phyloP scores from a whole-genome alignment of 2,888 invertebrate species.

The Xylota segnis region DNA sequence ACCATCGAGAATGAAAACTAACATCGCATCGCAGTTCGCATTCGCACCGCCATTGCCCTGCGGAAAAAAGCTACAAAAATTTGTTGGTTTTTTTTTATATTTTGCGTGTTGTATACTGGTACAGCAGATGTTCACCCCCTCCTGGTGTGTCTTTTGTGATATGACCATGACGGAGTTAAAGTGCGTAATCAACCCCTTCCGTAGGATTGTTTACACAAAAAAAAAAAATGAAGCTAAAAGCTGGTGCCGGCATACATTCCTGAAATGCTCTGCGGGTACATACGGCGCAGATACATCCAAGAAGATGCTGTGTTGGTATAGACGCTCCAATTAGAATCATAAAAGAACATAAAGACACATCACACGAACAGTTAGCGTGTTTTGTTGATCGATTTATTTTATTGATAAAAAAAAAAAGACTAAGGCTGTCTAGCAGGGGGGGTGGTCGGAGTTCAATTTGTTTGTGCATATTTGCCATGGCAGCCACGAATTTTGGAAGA shows the following conservation, averaged over 20 bases:
- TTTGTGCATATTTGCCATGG: background rate
- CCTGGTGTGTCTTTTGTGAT: background rate
- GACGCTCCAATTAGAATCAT: background rate
- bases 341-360: background rate
- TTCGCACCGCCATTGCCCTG: background rate
- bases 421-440: background rate
- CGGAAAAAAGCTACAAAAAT: background rate
- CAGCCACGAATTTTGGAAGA: background rate
- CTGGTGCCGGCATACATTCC: background rate
- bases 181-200: constrained; percentile 34
- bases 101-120: background rate
- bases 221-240: background rate
- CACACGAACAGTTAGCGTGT: background rate
- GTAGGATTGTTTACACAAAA: background rate
- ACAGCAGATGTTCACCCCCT: constrained; percentile 7
- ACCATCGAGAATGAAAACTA: constrained; percentile 18
- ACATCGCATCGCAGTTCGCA: background rate
- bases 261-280: background rate
- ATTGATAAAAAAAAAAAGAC: background rate
- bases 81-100: background rate
- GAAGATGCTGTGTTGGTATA: background rate
- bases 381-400: constrained; percentile 9
- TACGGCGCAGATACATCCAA: background rate
- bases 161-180: constrained; percentile 1
- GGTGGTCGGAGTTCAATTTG: background rate